Evolutionary conservation across 2,888 invertebrate species (phyloP).

Genomic region (Cordylochernes scorpioides): DNA sequence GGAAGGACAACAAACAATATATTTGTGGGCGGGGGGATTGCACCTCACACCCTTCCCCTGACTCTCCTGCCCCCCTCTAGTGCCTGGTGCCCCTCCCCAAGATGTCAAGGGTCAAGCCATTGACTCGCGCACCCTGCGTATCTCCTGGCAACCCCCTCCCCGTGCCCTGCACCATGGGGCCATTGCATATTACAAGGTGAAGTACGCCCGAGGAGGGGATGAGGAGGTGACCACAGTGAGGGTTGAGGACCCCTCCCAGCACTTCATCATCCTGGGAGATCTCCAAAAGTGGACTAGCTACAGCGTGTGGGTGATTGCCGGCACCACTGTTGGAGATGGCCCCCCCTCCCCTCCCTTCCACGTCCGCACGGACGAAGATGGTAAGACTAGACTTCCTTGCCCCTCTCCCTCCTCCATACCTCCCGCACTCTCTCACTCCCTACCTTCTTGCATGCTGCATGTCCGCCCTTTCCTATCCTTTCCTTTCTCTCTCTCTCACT

Average conservation of each 20-base stretch:
- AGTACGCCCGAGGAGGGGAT: conserved; percentile 33
- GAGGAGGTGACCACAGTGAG: conserved; percentile 43
- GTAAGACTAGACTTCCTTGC: too few relatives aligned
- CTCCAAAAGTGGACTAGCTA: conserved; percentile 85
- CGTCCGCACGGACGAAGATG: conserved; percentile 88
- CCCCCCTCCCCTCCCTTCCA: conserved; percentile 70
- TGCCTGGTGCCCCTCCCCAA: conserved; percentile 86
- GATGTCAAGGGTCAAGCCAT: conserved; percentile 66
- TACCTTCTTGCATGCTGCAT: too few relatives aligned
- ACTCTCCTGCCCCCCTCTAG: conserved; percentile 26
- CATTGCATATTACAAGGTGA: conserved; percentile 81
- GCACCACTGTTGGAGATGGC: conserved; percentile 86
- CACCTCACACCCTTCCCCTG: conserved; percentile 10
- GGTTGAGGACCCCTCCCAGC: conserved; percentile 18
- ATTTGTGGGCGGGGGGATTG: too few relatives aligned
- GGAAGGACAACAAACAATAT: too few relatives aligned
- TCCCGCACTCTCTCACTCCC: too few relatives aligned
- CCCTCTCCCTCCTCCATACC: conserved; percentile 3
- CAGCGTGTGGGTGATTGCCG: conserved; percentile 83
- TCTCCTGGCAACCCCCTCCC: conserved; percentile 77
- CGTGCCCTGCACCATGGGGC: conserved; percentile 68
- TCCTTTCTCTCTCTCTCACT: too few relatives aligned
- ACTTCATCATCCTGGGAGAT: conserved; percentile 47
- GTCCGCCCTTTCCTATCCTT: too few relatives aligned
- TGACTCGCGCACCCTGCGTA: conserved; percentile 63